Conservation (phyloP, 1,140 invertebrate species). For the Listronotus bonariensis region DNA sequence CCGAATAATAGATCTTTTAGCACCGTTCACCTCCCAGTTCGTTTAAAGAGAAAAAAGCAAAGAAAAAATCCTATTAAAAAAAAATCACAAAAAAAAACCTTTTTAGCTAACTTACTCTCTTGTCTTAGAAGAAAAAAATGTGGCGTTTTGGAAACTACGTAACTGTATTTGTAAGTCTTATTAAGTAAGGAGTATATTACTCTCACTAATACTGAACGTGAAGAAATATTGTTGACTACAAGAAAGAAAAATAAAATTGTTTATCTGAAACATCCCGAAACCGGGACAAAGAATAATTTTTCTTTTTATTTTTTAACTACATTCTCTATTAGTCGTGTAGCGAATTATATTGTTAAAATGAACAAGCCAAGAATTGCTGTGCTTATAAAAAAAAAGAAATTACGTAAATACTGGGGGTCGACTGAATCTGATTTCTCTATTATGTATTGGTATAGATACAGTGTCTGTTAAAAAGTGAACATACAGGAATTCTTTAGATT, state of each 20-base stretch:
- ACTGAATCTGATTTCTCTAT: too few relatives aligned
- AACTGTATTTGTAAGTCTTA: conserved; percentile 47
- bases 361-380: conserved; percentile 44
- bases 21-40: conserved; percentile 28
- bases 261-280: conserved; percentile 8
- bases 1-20: conserved; percentile 56
- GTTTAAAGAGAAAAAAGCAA: conserved; percentile 1
- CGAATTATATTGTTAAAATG: conserved; percentile 19
- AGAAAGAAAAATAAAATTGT: conserved; percentile 16
- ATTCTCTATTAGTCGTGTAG: conserved; percentile 50
- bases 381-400: conserved; percentile 23
- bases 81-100: conserved; percentile 7
- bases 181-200: conserved; percentile 30
- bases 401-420: too few relatives aligned
- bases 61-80: conserved; percentile 5
- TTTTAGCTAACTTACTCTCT: conserved; percentile 41
- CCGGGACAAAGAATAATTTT: conserved; percentile 18
- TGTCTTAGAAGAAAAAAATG: conserved; percentile 38
- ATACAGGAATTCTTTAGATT: too few relatives aligned
- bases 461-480: too few relatives aligned
- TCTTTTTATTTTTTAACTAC: conserved; percentile 48
- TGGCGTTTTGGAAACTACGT: conserved; percentile 36
- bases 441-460: too few relatives aligned
- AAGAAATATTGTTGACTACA: conserved; percentile 3
- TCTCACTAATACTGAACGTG: conserved; percentile 11